Conservation (phyloP, 2,888 invertebrate species). For the Stenchaetothrips biformis region DNA sequence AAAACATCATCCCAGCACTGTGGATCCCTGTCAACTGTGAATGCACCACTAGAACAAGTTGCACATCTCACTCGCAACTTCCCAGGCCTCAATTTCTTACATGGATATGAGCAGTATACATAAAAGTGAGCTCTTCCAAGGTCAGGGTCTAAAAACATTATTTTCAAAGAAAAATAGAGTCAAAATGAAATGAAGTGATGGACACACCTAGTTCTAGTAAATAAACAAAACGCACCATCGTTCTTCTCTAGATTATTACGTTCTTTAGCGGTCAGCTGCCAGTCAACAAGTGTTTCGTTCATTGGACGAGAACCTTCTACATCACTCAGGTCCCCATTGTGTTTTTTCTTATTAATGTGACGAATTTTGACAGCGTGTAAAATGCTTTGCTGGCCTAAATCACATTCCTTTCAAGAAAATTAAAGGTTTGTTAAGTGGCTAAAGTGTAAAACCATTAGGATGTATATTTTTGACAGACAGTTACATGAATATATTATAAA, state of each 20-base stretch:
- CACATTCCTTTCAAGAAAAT: constrained; percentile 58
- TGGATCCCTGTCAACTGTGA: constrained; percentile 73
- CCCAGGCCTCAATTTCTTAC: constrained; percentile 61
- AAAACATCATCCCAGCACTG: constrained; percentile 76
- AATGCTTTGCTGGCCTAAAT: constrained; percentile 71
- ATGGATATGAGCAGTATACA: constrained; percentile 59
- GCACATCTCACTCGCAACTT: constrained; percentile 72
- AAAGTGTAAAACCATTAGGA: constrained; percentile 26
- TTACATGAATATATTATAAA: constrained; percentile 28
- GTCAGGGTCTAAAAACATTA: not conserved
- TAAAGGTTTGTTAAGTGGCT: too few relatives aligned
- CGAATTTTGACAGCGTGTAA: constrained; percentile 60
- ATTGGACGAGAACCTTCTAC: constrained; percentile 55
- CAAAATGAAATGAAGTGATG: not conserved
- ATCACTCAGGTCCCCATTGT: constrained; percentile 30
- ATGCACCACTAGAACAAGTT: constrained; percentile 69
- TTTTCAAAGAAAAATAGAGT: not conserved
- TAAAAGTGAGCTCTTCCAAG: constrained; percentile 44
- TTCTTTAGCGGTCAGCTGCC: constrained; percentile 48
- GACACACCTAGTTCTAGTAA: not conserved
- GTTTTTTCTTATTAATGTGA: constrained; percentile 32
- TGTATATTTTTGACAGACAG: constrained; percentile 2
- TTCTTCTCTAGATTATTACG: constrained; percentile 27
- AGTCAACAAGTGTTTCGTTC: constrained; percentile 60
- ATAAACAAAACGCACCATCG: constrained; percentile 29